phyloP scores from a whole-genome alignment of 1,140 invertebrate genomes.

The Phthorimaea operculella region DNA sequence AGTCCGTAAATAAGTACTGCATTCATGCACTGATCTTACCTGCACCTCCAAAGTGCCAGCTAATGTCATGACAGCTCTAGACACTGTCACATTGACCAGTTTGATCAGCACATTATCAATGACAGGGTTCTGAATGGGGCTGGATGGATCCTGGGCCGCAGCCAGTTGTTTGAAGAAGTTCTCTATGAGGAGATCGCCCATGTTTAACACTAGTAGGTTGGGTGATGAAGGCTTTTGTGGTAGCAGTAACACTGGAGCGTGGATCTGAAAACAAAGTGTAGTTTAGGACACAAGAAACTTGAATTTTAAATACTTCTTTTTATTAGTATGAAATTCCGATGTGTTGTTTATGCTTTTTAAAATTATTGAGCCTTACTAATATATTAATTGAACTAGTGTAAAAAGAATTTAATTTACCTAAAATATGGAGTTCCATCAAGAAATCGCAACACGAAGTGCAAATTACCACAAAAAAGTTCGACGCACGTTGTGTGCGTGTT shows the following conservation, averaged over 20 bases:
- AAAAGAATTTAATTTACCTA: too few species aligned
- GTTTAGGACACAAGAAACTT: background rate
- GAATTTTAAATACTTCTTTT: background rate
- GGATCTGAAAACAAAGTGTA: slow-evolving; percentile 39
- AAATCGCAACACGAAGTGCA: too few species aligned
- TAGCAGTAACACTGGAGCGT: slow-evolving; percentile 79
- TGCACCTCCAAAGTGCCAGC: slow-evolving; percentile 77
- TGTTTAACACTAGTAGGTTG: slow-evolving; percentile 81
- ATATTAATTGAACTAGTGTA: too few species aligned
- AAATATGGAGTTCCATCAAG: too few species aligned
- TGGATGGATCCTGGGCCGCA: slow-evolving; percentile 32
- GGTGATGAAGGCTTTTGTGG: slow-evolving; percentile 84
- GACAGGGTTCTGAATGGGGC: slow-evolving; percentile 48
- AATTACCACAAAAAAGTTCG: too few species aligned
- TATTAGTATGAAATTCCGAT: background rate
- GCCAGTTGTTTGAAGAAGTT: slow-evolving; percentile 81
- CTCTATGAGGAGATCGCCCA: slow-evolving; percentile 80
- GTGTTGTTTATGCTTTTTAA: too few species aligned
- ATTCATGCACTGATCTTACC: slow-evolving; percentile 60
- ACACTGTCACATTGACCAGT: slow-evolving; percentile 75
- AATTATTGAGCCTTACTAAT: too few species aligned
- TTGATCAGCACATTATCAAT: slow-evolving; percentile 80
- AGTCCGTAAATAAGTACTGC: too few species aligned
- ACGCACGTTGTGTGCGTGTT: too few species aligned
- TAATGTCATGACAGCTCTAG: slow-evolving; percentile 78